Evolutionary conservation across 2,797 vertebrate genomes (phyloP), one percentile per base, ranked within the genome.

Genomic region (Channallabes apus): DNA sequence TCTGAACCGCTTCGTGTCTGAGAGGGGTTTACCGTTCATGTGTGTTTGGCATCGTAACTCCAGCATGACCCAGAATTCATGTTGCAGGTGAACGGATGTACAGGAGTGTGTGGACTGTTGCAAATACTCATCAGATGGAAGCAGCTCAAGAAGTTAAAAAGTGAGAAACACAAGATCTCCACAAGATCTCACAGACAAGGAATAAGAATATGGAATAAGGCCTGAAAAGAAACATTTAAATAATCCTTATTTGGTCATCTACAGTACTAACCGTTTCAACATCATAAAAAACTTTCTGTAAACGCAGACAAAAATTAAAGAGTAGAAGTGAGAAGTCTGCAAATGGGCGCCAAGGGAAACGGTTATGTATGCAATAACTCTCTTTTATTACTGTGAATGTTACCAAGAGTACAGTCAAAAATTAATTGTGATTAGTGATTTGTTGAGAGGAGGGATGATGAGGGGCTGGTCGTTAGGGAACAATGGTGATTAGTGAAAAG

Each of bases 1-100:
- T 79, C 35, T 54, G 75, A 82, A 62, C 27, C 15, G 51, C 27
- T 14, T 29, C 0, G 3, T 29, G 35, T 56, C 46, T 2, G 35
- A 75, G 29, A 56, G 41, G 3, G 75, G 24, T 83, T 86, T 78
- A 68, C 9, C 15, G 79, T 65, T 59, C 29, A 12, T 4, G n/a
- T 3, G 38, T 5, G 17, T 75, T 3, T 54, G 18, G 64, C 18
- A 62, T 56, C n/a, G 6, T 22, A 54, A 67, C 46, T 80, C 62
- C 38, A 4, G 80, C 68, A 17, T 65, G 59, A 83, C 15, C 41
- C n/a, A 18, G 6, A 20, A 68, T 62, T n/a, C 32, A 68, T 38
- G 41, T 84, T 84, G 14, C 76, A 72, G 81, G 65, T 83, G 75
- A 54, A 80, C 3, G 51, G 29, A 29, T 11, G 56, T 27, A 38